Evolutionary conservation across 2,113 vertebrate genomes (phyloP).

Genomic region (Chlorodrepanis virens): DNA sequence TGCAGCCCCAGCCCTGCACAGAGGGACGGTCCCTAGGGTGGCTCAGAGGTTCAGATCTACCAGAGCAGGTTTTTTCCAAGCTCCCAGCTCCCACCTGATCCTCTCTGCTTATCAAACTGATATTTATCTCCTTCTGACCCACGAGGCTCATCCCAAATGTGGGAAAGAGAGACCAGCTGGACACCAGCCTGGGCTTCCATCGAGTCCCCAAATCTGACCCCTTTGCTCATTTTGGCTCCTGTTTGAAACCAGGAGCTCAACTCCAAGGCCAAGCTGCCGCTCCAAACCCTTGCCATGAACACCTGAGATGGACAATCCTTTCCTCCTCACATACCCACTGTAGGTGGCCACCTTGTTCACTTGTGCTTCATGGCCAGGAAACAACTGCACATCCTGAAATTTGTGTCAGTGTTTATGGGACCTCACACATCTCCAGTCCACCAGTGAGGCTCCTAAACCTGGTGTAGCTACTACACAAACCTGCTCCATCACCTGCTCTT

Average conservation of each 20-base stretch:
- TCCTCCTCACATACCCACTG: rapidly evolving
- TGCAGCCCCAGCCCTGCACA: not conserved
- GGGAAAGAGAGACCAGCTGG: not conserved
- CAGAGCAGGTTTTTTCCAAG: not conserved
- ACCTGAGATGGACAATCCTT: not conserved
- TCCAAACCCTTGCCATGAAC: not conserved
- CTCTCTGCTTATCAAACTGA: not conserved
- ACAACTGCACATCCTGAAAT: rapidly evolving
- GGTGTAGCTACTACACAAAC: not conserved
- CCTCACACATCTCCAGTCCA: not conserved
- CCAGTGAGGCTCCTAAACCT: not conserved
- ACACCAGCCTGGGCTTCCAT: not conserved
- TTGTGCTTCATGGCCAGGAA: rapidly evolving
- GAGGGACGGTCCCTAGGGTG: rapidly evolving
- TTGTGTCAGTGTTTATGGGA: rapidly evolving
- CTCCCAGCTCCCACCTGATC: not conserved
- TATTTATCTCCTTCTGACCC: not conserved
- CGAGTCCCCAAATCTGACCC: not conserved
- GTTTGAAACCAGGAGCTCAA: not conserved
- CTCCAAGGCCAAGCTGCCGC: not conserved
- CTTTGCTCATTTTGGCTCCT: not conserved
- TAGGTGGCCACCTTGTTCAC: rapidly evolving
- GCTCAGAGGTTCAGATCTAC: not conserved
- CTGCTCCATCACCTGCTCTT: rapidly evolving
- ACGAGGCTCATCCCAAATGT: rapidly evolving